Percentiles rank a stretch among this genome's conserved stretches.
Conservation (phyloP, 2,888 invertebrate genomes). For the Fragum whitleyi region DNA sequence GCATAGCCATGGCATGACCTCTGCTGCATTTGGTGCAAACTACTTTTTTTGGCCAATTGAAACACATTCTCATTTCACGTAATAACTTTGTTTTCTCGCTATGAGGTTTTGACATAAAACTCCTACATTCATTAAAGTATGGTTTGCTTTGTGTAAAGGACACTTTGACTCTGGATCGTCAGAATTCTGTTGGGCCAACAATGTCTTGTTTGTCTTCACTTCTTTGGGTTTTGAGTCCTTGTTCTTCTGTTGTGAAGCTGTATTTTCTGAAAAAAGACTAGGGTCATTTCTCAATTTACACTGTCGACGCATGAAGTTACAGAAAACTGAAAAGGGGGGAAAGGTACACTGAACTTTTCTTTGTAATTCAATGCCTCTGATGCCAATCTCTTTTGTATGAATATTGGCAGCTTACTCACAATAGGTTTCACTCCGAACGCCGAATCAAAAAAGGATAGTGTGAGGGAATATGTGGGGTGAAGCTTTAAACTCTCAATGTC, state of each 20-base stretch:
- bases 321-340: slow-evolving; percentile 27
- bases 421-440: slow-evolving; percentile 31
- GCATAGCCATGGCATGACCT: not conserved
- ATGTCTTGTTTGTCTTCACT: too few relatives aligned
- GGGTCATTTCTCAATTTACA: slow-evolving; percentile 34
- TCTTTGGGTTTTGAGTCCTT: too few relatives aligned
- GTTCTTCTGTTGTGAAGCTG: too few relatives aligned
- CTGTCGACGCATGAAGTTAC: slow-evolving; percentile 6
- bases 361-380: slow-evolving; percentile 27
- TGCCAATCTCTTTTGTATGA: slow-evolving; percentile 32
- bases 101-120: too few relatives aligned
- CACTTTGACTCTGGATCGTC: too few relatives aligned
- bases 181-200: too few relatives aligned
- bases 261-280: not conserved
- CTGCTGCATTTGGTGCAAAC: not conserved
- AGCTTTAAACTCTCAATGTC: slow-evolving; percentile 26
- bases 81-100: too few relatives aligned
- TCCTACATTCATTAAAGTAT: too few relatives aligned
- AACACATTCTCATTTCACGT: too few relatives aligned
- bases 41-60: not conserved
- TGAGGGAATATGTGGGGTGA: slow-evolving; percentile 18
- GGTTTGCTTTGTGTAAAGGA: too few relatives aligned
- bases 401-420: slow-evolving; percentile 20
- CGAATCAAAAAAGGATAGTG: slow-evolving; percentile 32
- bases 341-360: slow-evolving; percentile 8